Base-by-base conservation (phyloP, 1,140 invertebrate genomes). In the Cotesia chilonis region DNA sequence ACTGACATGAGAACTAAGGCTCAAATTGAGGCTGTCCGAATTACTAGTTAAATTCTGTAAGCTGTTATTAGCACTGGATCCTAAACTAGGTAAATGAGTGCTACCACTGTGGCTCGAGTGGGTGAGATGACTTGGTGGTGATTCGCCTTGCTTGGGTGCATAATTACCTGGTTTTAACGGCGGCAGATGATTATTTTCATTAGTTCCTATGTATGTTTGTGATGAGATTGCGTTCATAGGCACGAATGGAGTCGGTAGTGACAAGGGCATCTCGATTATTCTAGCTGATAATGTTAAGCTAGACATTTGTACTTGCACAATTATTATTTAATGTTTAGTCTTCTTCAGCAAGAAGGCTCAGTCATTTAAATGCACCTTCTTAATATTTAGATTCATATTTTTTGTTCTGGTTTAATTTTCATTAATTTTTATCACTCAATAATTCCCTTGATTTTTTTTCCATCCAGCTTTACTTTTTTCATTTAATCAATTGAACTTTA, bases 131-230 rank as follows among this genome's bases (percentile, higher is more conserved):
- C 65, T 72, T 47, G 71, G 67, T 51, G 74, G 72, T 57, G 73
- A 74, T 57, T 76, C 72, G 10, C 74, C 70, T 60, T 80, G 78
- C 54, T 83, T 84, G 14, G 81, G 68, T 37, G 77, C 74, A 72
- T 82, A 76, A 61, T 73, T 78, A 17, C 77, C 80, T 14, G 79
- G 74, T 70, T 85, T 85, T 20, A 87, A 70, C 6, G 84, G 85
- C 70, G 85, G 87, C 71, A 87, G 68, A 73, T 87, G 84, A 73
- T 83, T 82, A 74, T 75, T 82, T 65, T 83, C 83, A 71, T 79
- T 84, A 35, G 77, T 71, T 57, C 80, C 79, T 67, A 81, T 80
- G 67, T 82, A 83, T 28, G 81, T 82, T 75, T 87, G 85, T 54
- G 83, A 79, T 28, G 82, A 79, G 60, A 81, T 80, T 57, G 82